Evolutionary conservation across 2,113 vertebrate species (phyloP).

Genomic region (Gopherus flavomarginatus): DNA sequence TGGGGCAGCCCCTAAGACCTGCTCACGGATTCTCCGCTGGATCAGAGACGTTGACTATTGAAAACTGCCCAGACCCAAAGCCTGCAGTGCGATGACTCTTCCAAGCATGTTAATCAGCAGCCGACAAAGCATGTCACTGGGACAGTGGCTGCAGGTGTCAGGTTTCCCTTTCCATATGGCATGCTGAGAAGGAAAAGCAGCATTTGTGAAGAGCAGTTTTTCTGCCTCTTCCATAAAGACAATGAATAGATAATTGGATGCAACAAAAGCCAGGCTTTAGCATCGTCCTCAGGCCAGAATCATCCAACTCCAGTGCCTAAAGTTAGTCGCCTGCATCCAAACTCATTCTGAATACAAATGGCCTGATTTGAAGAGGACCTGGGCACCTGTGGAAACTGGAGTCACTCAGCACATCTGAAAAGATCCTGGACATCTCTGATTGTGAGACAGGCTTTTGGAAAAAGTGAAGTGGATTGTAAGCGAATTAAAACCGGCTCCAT

Average conservation of each 20-base stretch:
- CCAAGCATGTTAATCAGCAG: fast-evolving
- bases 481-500: not conserved
- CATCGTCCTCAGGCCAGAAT: not conserved
- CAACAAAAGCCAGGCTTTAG: not conserved
- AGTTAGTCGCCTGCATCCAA: not conserved
- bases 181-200: not conserved
- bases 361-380: not conserved
- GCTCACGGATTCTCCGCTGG: not conserved
- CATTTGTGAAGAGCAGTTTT: not conserved
- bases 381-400: fast-evolving
- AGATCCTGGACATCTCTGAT: fast-evolving
- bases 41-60: not conserved
- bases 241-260: not conserved
- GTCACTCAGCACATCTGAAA: not conserved
- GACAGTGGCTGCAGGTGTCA: not conserved
- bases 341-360: not conserved
- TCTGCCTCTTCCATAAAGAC: not conserved
- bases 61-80: too few relatives aligned
- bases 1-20: not conserved
- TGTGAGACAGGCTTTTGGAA: not conserved
- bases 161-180: not conserved
- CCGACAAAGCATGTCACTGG: not conserved
- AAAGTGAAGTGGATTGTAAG: not conserved
- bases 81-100: not conserved
- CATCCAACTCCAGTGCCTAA: not conserved